These are phyloP conservation scores for Solea solea DNA, from an alignment of 2,113 vertebrate species.

Conservation along the genomic window DNA sequence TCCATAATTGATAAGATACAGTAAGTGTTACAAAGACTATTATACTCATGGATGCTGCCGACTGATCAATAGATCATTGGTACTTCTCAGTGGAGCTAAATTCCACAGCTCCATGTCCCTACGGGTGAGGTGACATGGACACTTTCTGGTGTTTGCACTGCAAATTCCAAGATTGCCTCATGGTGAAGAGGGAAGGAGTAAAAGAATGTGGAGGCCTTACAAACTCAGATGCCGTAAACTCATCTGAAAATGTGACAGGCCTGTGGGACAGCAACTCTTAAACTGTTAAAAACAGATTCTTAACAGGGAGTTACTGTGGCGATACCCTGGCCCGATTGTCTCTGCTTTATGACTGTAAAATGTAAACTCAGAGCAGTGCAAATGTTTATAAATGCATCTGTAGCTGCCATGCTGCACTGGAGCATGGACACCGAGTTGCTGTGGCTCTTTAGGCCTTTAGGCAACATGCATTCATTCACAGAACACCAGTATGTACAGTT, in stretches of 20 bases:
- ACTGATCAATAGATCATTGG: conserved; percentile 8
- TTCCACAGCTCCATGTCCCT: conserved; percentile 61
- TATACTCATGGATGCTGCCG: not conserved
- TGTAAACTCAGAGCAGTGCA: conserved; percentile 44
- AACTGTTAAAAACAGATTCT: conserved; percentile 49
- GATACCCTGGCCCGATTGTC: conserved; percentile 15
- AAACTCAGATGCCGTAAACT: conserved; percentile 65
- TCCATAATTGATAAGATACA: not conserved
- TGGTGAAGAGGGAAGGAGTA: conserved; percentile 41
- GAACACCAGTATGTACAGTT: not conserved
- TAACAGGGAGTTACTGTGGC: conserved; percentile 31
- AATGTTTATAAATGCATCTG: conserved; percentile 48
- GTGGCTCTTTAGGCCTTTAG: not conserved
- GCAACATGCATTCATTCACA: not conserved
- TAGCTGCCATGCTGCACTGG: conserved; percentile 5
- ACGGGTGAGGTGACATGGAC: conserved; percentile 55
- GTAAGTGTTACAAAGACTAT: not conserved
- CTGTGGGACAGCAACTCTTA: conserved; percentile 18
- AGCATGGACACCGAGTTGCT: not conserved
- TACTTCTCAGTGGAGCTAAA: conserved; percentile 37
- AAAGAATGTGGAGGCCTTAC: conserved; percentile 62
- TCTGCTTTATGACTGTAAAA: conserved; percentile 59
- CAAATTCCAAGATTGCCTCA: conserved; percentile 75
- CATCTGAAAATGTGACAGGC: conserved; percentile 55
- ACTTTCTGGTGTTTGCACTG: conserved; percentile 64